These are phyloP conservation scores for Drosophila burlai DNA, from an alignment of 1,140 invertebrate species.

Conservation along the genomic window DNA sequence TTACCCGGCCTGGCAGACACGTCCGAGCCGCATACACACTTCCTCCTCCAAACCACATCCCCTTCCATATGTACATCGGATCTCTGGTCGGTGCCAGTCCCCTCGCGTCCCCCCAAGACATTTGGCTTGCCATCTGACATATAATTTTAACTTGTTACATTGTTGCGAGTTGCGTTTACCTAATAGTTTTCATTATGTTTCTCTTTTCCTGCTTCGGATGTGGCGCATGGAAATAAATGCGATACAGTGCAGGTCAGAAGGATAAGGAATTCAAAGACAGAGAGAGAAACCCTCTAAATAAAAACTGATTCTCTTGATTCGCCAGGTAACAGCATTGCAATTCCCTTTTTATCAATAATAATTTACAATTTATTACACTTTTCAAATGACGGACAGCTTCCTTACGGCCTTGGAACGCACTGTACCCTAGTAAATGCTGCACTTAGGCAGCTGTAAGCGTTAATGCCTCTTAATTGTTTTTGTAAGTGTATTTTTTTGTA, in stretches of 20 bases:
- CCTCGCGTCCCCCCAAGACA: slow-evolving; percentile 16
- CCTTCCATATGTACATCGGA: slow-evolving; percentile 23
- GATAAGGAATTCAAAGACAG: background rate
- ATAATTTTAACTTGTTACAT: slow-evolving; percentile 50
- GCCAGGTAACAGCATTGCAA: background rate
- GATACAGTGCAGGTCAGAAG: slow-evolving; percentile 22
- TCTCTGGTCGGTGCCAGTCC: slow-evolving; percentile 22
- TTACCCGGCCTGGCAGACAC: slow-evolving; percentile 40
- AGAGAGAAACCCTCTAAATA: background rate
- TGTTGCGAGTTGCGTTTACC: slow-evolving; percentile 42
- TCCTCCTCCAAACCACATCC: slow-evolving; percentile 10
- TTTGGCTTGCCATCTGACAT: slow-evolving; percentile 56
- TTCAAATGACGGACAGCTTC: background rate
- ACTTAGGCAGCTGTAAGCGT: slow-evolving; percentile 77
- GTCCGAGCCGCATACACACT: slow-evolving; percentile 7
- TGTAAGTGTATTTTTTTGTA: slow-evolving; percentile 29
- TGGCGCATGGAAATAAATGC: slow-evolving; percentile 23
- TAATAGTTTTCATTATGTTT: slow-evolving; percentile 31
- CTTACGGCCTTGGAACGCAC: slow-evolving; percentile 27
- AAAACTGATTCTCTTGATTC: background rate
- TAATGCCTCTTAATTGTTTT: slow-evolving; percentile 78
- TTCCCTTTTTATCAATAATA: too few relatives aligned
- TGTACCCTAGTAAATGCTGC: slow-evolving; percentile 52
- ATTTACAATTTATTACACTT: too few relatives aligned
- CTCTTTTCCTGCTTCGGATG: slow-evolving; percentile 14